Evolutionary conservation across 2,113 vertebrate species (phyloP).

Genomic region (Mesitornis unicolor): DNA sequence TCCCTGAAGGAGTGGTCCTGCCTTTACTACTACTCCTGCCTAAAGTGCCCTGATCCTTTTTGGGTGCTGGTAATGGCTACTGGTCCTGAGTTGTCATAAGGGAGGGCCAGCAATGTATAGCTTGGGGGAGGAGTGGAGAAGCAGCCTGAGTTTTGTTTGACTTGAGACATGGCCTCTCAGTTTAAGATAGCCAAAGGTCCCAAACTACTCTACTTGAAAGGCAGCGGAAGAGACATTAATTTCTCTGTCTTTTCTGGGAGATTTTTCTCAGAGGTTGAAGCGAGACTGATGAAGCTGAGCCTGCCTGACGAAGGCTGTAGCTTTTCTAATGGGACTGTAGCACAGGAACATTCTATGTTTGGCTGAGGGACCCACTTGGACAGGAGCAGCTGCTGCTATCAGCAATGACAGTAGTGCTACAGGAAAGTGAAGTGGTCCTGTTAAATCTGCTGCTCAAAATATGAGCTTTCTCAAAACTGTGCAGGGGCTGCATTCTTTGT

Average conservation of each 20-base stretch:
- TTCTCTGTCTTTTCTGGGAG: background rate
- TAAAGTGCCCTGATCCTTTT: background rate
- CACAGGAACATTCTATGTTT: rapidly evolving
- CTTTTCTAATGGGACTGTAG: background rate
- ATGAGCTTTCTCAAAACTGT: background rate
- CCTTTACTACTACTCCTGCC: background rate
- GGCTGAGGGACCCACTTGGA: background rate
- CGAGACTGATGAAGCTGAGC: background rate
- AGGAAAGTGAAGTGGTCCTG: background rate
- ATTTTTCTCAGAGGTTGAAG: background rate
- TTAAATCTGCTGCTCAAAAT: background rate
- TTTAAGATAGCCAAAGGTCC: background rate
- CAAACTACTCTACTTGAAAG: background rate
- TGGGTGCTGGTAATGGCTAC: background rate
- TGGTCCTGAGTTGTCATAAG: background rate
- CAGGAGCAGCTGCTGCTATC: background rate
- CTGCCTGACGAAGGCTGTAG: background rate
- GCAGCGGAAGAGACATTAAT: background rate
- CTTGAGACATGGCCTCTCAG: background rate
- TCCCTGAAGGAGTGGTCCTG: background rate
- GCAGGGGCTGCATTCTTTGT: background rate
- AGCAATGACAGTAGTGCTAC: background rate
- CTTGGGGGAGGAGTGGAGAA: rapidly evolving
- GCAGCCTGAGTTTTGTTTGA: background rate
- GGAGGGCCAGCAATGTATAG: background rate